Evolutionary conservation across 2,888 invertebrate genomes (phyloP), one percentile per base, ranked within the genome.

Genomic region (Omphaloscelis lunosa): DNA sequence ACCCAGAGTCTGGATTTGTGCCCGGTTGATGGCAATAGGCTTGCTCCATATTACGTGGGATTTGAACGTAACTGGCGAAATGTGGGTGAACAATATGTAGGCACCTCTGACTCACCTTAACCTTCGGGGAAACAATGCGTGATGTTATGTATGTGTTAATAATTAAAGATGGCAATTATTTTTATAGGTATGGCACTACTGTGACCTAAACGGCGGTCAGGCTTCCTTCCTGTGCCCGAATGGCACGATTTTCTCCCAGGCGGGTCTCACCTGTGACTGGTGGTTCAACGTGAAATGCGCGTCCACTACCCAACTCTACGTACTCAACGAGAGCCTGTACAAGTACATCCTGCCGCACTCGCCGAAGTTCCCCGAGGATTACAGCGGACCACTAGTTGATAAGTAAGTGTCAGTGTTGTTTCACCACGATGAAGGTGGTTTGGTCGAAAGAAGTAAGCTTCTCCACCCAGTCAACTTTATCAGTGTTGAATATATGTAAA

Each of bases 221-320:
- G 98, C 99, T 8, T 99, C 99, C 6, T 99, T 99, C 93, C 95
- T 99, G 56, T 99, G 99, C 90, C 99, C 99, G 68, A 99, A 99
- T 93, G 99, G 99, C 58, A 99, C 99, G 6, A 98, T 99, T 91
- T 99, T 99, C 96, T 98, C 98, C 86, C 99, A 99, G 96, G 98
- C 98, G 23, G 98, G 98, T 0, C 95, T 99, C 63, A 99, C 99
- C 0, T 99, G 99, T 91, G 99, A 99, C 93, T 99, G 99, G 99
- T 99, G 99, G 99, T 99, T 98, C 95, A 99, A 99, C 92, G 99
- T 99, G 0, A 98, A 98, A 89, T 99, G 99, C 93, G 97, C 98
- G 45, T 97, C 98, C 23, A 98, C 99, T 0, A 96, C 98, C 0
- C 99, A 99, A 93, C 97, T 98, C 0, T 99, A 99, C 93, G 99